Conservation (phyloP, 1,140 invertebrate genomes). For the Pseudomyrmex cubaensis region DNA sequence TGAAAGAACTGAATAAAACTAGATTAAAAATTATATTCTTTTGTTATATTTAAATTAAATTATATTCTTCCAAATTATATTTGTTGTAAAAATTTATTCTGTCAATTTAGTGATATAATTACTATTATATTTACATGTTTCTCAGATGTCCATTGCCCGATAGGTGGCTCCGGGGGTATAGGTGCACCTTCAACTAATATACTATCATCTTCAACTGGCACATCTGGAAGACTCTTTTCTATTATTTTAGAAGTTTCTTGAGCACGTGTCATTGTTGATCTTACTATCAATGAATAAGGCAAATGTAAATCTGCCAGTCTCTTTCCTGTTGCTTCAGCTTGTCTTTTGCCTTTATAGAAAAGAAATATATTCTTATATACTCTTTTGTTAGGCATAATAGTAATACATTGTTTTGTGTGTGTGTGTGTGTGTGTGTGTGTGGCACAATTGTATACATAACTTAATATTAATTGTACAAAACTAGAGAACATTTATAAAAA, state of each 20-base stretch:
- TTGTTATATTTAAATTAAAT: slow-evolving; percentile 6
- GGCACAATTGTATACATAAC: not conserved
- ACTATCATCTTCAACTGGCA: slow-evolving; percentile 87
- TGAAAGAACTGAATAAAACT: slow-evolving; percentile 91
- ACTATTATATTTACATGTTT: slow-evolving; percentile 85
- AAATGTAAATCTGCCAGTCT: slow-evolving; percentile 91
- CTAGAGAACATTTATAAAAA: not conserved
- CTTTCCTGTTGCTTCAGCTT: slow-evolving; percentile 93
- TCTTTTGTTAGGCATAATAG: too few species aligned
- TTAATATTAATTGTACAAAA: slow-evolving; percentile 18
- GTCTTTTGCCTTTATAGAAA: slow-evolving; percentile 88
- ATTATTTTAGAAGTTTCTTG: slow-evolving; percentile 96
- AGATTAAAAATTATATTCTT: not conserved
- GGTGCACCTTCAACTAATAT: slow-evolving; percentile 96
- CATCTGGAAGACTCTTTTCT: slow-evolving; percentile 87
- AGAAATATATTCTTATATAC: slow-evolving; percentile 11
- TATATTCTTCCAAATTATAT: not conserved
- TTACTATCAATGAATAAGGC: slow-evolving; percentile 91
- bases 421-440: too few species aligned
- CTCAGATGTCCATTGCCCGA: slow-evolving; percentile 94
- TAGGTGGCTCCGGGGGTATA: slow-evolving; percentile 96
- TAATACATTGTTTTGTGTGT: too few species aligned
- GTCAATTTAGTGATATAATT: not conserved
- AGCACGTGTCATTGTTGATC: slow-evolving; percentile 97
- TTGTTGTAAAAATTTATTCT: too few species aligned